Conservation (phyloP, 2,797 vertebrate genomes). For the Lepus oiostolus region DNA sequence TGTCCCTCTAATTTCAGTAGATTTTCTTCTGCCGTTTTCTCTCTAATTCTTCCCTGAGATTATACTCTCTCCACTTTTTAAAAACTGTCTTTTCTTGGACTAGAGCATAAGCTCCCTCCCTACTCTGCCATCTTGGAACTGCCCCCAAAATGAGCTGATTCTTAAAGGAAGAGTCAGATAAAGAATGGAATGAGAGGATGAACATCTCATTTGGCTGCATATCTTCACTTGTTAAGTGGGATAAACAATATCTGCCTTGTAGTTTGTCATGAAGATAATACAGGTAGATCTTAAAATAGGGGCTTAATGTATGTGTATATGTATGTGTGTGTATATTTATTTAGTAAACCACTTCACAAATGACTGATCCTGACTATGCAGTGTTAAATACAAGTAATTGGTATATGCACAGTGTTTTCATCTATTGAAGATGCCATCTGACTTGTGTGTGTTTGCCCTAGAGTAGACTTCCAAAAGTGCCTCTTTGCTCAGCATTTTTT, state of each 20-base stretch:
- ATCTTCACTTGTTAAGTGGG: background rate
- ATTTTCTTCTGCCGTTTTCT: too few species aligned
- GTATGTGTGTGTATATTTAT: background rate
- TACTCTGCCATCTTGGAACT: too few species aligned
- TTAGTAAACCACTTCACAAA: background rate
- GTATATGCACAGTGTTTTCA: background rate
- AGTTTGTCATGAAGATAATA: slow-evolving; percentile 2
- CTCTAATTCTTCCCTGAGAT: too few species aligned
- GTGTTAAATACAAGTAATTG: background rate
- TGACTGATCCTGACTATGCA: background rate
- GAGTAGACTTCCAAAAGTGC: background rate
- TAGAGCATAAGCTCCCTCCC: too few species aligned
- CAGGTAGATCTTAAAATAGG: background rate
- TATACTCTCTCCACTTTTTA: too few species aligned
- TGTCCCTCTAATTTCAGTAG: too few species aligned
- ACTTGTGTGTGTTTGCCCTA: background rate
- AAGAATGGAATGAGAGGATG: background rate
- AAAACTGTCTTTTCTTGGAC: too few species aligned
- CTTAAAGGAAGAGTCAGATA: background rate
- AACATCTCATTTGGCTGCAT: background rate
- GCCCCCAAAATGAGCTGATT: too few species aligned
- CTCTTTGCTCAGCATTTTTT: background rate
- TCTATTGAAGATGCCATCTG: background rate
- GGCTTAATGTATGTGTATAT: background rate
- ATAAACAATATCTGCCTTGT: background rate